Evolutionary conservation across 2,113 vertebrate genomes (phyloP).

Genomic region (Dicaeum eximium): DNA sequence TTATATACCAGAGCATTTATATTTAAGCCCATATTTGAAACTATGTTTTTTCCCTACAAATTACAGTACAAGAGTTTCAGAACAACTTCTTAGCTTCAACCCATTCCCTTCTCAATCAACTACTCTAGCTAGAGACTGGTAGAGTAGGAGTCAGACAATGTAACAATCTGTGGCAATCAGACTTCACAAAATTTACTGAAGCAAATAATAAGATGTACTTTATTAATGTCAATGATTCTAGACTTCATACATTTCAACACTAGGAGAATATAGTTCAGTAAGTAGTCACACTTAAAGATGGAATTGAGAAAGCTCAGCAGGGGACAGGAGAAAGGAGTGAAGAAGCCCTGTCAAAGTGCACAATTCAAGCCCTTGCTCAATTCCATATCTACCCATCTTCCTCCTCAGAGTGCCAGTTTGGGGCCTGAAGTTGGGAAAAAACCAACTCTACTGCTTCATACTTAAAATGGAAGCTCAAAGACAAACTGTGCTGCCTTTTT

Average conservation of each 20-base stretch:
- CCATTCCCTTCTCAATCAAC: background rate
- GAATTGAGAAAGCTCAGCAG: background rate
- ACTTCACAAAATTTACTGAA: background rate
- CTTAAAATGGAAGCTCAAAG: background rate
- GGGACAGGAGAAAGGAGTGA: background rate
- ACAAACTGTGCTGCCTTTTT: background rate
- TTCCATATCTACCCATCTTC: background rate
- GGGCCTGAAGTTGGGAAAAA: background rate
- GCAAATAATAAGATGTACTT: background rate
- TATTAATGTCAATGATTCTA: background rate
- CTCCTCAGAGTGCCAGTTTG: background rate
- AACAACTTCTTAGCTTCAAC: background rate
- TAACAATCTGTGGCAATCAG: background rate
- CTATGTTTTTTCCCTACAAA: background rate
- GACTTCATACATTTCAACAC: background rate
- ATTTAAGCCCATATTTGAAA: background rate
- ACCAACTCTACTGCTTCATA: background rate
- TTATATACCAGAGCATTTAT: background rate
- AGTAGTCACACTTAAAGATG: background rate
- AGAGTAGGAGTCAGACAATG: background rate
- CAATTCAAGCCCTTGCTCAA: background rate
- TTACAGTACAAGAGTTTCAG: background rate
- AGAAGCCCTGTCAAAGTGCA: background rate
- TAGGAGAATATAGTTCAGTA: background rate
- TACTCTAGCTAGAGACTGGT: background rate